Conservation (phyloP, 2,888 invertebrate genomes). For the Protodeltote pygarga region DNA sequence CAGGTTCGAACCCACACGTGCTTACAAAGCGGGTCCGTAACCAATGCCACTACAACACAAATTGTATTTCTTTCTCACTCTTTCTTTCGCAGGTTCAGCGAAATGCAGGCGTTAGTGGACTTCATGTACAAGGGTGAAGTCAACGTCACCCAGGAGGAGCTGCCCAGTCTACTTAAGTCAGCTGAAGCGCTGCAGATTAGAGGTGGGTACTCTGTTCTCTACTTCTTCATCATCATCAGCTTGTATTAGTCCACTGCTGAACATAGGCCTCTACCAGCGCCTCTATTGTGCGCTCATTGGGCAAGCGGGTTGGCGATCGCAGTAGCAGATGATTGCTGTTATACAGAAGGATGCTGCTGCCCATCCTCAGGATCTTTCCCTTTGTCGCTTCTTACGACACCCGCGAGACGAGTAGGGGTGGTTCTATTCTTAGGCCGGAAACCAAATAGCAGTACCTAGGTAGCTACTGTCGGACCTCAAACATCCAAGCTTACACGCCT, state of each 20-base stretch:
- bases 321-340: too few relatives aligned
- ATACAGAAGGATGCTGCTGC: too few relatives aligned
- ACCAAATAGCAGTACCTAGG: background rate
- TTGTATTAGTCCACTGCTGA: background rate
- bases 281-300: too few relatives aligned
- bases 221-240: background rate
- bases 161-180: constrained; percentile 93
- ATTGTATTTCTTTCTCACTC: background rate
- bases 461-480: background rate
- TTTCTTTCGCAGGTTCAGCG: constrained; percentile 88
- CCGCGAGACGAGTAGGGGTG: too few relatives aligned
- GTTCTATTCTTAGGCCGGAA: too few relatives aligned
- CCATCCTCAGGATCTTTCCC: too few relatives aligned
- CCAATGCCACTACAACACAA: too few relatives aligned
- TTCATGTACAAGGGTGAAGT: constrained; percentile 97
- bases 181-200: constrained; percentile 94
- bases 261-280: too few relatives aligned
- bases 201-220: constrained; percentile 71
- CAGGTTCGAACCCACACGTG: too few relatives aligned
- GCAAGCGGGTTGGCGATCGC: too few relatives aligned
- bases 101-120: constrained; percentile 94
- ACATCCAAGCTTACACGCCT: background rate
- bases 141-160: constrained; percentile 94
- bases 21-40: too few relatives aligned
- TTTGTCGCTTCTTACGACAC: too few relatives aligned